These are phyloP conservation scores for Lepidocolaptes lacrymiger DNA, from an alignment of 2,797 vertebrate species.

Conservation along the genomic window DNA sequence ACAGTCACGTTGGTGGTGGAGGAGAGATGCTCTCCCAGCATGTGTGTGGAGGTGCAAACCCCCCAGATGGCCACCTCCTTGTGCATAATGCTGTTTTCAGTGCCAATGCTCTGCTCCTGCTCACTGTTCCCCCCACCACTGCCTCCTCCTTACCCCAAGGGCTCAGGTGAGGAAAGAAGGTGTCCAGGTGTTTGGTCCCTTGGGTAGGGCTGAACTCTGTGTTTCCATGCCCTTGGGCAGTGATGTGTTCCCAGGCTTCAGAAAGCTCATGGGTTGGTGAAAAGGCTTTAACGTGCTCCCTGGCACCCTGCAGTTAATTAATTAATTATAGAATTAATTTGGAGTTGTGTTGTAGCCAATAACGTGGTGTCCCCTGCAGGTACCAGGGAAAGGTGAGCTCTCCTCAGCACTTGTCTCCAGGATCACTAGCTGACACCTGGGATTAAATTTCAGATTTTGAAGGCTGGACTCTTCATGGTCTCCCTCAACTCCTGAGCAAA, in stretches of 20 bases:
- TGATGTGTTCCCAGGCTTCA: not conserved
- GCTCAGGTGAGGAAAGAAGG: not conserved
- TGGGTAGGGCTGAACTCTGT: not conserved
- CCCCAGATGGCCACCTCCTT: not conserved
- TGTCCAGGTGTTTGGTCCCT: not conserved
- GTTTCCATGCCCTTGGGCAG: not conserved
- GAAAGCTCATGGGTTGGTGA: not conserved
- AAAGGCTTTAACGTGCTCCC: not conserved
- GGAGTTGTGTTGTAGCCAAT: not conserved
- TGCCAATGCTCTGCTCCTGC: not conserved
- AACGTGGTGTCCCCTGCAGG: not conserved
- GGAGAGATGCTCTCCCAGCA: not conserved
- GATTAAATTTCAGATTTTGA: slow-evolving; percentile 9
- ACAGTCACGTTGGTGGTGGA: rapidly evolving
- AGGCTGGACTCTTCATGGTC: not conserved
- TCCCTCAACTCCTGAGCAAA: not conserved
- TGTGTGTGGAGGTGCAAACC: not conserved
- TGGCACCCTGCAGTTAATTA: not conserved
- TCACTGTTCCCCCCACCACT: not conserved
- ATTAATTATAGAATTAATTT: slow-evolving; percentile 29
- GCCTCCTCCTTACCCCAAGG: not conserved
- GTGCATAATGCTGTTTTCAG: not conserved
- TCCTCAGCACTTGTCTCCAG: not conserved
- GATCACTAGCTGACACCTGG: not conserved
- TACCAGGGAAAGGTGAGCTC: not conserved